Conservation (phyloP, 2,797 vertebrate species). For the Falco concolor region DNA sequence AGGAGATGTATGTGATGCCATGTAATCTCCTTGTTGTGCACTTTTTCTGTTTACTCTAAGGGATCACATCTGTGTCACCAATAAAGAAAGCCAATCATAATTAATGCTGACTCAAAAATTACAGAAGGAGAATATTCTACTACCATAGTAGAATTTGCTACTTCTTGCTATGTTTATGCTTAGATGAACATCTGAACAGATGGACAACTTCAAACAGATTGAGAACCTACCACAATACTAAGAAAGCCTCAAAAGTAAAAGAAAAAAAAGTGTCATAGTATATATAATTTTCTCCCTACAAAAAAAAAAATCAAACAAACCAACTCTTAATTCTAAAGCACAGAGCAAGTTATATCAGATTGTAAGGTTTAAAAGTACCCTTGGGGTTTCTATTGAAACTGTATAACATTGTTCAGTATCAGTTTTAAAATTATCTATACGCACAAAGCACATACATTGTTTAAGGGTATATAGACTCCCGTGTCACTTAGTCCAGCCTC, state of each 20-base stretch:
- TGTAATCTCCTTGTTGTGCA: neutral
- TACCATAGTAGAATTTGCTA: neutral
- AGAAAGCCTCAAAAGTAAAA: neutral
- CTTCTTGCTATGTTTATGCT: neutral
- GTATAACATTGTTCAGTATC: neutral
- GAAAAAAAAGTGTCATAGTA: neutral
- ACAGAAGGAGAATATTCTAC: neutral
- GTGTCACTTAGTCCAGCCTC: neutral
- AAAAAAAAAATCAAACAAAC: neutral
- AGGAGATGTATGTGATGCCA: neutral
- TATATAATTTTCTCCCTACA: neutral
- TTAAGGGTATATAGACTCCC: slow-evolving; percentile 12
- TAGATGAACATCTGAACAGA: neutral
- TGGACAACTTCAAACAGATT: neutral
- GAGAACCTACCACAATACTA: neutral
- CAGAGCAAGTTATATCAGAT: neutral
- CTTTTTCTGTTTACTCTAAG: neutral
- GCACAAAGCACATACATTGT: neutral
- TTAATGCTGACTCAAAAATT: neutral
- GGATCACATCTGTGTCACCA: neutral
- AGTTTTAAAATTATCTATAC: neutral
- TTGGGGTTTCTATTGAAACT: neutral
- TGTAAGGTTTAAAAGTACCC: neutral
- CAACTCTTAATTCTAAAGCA: neutral
- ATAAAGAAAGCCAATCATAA: neutral